A percentile compares a stretch with the other conserved stretches of the same genome.
These are phyloP conservation scores for Chondrilla cf. caribensis DNA, from an alignment of 37 sponge, comb jelly and placozoan species.

Conservation along the genomic window DNA sequence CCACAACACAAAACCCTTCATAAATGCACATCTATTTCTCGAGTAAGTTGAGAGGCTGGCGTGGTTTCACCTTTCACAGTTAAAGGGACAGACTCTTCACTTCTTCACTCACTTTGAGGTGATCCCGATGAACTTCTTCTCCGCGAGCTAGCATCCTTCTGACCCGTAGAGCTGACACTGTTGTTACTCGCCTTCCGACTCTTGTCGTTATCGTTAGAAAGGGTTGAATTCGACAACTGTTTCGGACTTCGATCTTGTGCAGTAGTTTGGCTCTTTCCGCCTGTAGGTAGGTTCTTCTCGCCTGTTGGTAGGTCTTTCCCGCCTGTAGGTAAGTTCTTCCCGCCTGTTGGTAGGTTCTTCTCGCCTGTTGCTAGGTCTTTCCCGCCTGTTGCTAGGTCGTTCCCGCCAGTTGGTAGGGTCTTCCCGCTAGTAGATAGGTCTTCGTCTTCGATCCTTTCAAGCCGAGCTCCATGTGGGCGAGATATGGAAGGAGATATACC, in stretches of 20 bases:
- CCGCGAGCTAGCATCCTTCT: neutral
- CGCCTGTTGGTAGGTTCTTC: neutral
- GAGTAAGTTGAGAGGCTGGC: no score
- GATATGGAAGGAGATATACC: neutral
- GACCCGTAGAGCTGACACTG: neutral
- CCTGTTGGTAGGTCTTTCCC: neutral
- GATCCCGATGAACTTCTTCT: neutral
- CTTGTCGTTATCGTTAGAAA: no score
- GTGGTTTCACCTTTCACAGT: no score
- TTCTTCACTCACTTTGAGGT: neutral
- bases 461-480: neutral
- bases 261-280: neutral
- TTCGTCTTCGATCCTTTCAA: neutral
- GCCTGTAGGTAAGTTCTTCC: neutral
- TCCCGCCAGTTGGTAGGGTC: neutral
- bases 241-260: no score
- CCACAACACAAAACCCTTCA: no score
- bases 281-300: neutral
- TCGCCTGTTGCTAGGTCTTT: neutral
- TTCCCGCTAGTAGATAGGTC: neutral
- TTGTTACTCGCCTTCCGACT: no score
- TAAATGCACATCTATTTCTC: no score
- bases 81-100: no score
- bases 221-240: no score
- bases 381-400: neutral